Percentiles rank a stretch among this genome's conserved stretches.
Evolutionary conservation across 1,140 invertebrate species (phyloP).

Genomic region (Heterodera schachtii): DNA sequence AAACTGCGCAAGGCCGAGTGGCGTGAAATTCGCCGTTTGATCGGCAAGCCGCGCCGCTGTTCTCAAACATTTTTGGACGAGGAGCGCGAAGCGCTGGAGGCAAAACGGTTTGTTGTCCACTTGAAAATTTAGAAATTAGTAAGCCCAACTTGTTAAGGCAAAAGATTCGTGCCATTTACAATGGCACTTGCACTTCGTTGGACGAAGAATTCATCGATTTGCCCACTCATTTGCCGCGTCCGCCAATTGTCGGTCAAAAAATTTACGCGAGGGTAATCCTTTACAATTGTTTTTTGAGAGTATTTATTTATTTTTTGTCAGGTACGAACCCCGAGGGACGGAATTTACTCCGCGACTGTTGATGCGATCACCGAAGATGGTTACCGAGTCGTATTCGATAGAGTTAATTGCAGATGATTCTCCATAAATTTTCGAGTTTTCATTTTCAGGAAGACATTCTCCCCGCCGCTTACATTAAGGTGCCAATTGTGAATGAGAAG

Average conservation of each 20-base stretch:
- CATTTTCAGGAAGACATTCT: not conserved
- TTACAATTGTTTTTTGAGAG: slow-evolving; percentile 64
- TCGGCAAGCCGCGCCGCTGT: slow-evolving; percentile 93
- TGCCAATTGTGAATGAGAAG: not conserved
- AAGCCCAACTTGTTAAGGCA: slow-evolving; percentile 65
- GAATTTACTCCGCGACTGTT: slow-evolving; percentile 71
- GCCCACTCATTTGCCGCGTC: slow-evolving; percentile 91
- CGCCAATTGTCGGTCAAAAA: slow-evolving; percentile 93
- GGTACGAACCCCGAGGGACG: not conserved
- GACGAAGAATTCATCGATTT: slow-evolving; percentile 80
- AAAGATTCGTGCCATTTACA: slow-evolving; percentile 89
- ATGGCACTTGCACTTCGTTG: slow-evolving; percentile 75
- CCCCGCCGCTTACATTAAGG: not conserved
- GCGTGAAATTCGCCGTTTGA: slow-evolving; percentile 89
- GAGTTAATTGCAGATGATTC: slow-evolving; percentile 72
- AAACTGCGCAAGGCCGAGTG: slow-evolving; percentile 87
- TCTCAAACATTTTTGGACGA: slow-evolving; percentile 86
- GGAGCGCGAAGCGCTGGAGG: slow-evolving; percentile 84
- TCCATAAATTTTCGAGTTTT: not conserved
- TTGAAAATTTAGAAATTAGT: not conserved
- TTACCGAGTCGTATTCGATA: slow-evolving; percentile 95
- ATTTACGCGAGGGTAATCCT: slow-evolving; percentile 76
- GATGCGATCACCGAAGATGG: slow-evolving; percentile 96
- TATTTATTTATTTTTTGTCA: not conserved
- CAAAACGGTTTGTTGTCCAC: slow-evolving; percentile 72